Evolutionary conservation across 2,797 vertebrate genomes (phyloP).

Genomic region (Danio jaintianensis): DNA sequence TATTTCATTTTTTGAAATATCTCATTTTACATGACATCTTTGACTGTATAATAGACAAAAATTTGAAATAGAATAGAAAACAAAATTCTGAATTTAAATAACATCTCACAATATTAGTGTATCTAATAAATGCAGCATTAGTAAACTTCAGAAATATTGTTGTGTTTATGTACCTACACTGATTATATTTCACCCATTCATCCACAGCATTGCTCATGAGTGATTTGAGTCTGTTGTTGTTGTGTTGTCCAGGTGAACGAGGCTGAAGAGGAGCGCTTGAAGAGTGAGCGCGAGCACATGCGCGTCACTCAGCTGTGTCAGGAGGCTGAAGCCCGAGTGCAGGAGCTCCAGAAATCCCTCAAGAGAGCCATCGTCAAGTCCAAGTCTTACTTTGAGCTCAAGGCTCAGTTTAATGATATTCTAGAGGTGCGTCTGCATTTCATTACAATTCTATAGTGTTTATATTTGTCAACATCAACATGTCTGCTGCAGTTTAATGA

Average conservation of each 20-base stretch:
- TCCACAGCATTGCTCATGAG: background rate
- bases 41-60: no score
- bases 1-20: no score
- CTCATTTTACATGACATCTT: no score
- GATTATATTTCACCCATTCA: background rate
- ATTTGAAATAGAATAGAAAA: no score
- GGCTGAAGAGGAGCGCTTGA: conserved; percentile 90
- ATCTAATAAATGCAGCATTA: no score
- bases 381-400: conserved; percentile 92
- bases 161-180: background rate
- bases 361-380: conserved; percentile 89
- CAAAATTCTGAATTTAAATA: no score
- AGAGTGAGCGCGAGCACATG: conserved; percentile 91
- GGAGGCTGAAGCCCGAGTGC: conserved; percentile 87
- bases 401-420: conserved; percentile 90
- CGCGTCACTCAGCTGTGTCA: conserved; percentile 89
- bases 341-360: conserved; percentile 87
- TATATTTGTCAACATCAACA: background rate
- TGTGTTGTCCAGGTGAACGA: conserved; percentile 84
- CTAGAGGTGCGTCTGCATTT: conserved; percentile 80
- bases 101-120: no score
- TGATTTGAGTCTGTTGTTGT: conserved; percentile 8
- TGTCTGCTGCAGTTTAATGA: background rate
- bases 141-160: background rate
- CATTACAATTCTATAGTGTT: background rate